Evolutionary conservation across 1,140 invertebrate species (phyloP).

Genomic region (Drosophila willistoni): DNA sequence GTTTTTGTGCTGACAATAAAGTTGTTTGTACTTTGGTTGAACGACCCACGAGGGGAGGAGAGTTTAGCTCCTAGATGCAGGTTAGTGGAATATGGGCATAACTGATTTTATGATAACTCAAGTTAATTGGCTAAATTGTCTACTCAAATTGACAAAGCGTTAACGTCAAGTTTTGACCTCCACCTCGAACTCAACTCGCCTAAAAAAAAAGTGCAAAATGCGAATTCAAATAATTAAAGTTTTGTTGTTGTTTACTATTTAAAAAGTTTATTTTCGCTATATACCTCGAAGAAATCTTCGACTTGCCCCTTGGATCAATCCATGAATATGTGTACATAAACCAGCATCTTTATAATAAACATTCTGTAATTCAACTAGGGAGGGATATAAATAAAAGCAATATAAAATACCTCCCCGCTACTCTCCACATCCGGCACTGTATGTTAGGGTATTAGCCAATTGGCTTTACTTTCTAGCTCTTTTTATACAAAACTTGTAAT

Average conservation of each 20-base stretch:
- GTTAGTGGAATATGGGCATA: conserved; percentile 6
- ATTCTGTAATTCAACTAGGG: too few species aligned
- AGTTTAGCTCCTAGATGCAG: conserved; percentile 3
- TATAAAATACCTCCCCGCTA: too few species aligned
- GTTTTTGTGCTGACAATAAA: conserved; percentile 9
- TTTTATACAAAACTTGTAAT: background rate
- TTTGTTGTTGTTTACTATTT: background rate
- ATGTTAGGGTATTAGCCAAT: background rate
- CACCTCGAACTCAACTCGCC: background rate
- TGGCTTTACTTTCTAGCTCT: background rate
- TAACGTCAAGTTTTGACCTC: conserved; percentile 2
- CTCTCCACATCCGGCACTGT: too few species aligned
- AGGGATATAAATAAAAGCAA: too few species aligned
- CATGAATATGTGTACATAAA: too few species aligned
- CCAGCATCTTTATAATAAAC: too few species aligned
- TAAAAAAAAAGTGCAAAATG: background rate
- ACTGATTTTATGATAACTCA: conserved; percentile 22
- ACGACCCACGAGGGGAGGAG: background rate
- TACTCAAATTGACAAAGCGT: conserved; percentile 19
- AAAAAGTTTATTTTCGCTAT: too few species aligned
- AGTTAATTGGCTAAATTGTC: conserved; percentile 24
- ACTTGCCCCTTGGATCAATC: too few species aligned
- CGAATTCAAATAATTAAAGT: conserved; percentile 1
- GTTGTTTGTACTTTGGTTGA: conserved; percentile 6
- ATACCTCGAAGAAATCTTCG: too few species aligned